Evolutionary conservation across 2,888 invertebrate genomes (phyloP), one percentile per base, ranked within the genome.

Genomic region (Tricholauxania praeusta): DNA sequence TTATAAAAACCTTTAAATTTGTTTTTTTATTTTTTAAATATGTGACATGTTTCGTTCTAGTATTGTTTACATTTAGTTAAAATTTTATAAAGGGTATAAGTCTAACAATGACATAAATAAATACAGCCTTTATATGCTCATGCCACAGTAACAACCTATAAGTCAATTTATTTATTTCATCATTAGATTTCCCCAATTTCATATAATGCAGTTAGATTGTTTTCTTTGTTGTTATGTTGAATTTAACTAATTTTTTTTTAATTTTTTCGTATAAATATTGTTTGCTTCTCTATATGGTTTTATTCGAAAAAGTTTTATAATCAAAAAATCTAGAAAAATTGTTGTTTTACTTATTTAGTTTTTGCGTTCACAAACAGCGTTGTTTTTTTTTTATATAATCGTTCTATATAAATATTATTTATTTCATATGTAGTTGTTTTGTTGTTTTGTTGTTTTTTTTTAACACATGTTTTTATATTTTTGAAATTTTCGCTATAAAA

Each of bases 381-480:
- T 28, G 19, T 52, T 60, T 47, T 63, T 55, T 67, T 55, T 22
- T 12, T 12, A 55, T 17, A 64, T 49, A 69, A 15, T n/a, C 39
- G 53, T 47, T 32, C 48, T 8, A 39, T 28, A 14, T n/a, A n/a
- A 32, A 15, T 28, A 79, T 81, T 82, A 80, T 81, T 82, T 77
- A 68, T 79, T 55, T 68, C 49, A 53, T 77, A 78, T 75, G 65
- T 65, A 52, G 32, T 72, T 59, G 28, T 66, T 66, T 72, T 60
- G 67, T 66, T 74, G 68, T 57, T 63, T 22, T n/a, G n/a, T 70
- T 76, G 74, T 66, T 76, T 72, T 78, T 67, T 39, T 39, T 39
- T 10, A 39, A 39, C 39, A 39, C 39, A 39, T 39, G 49, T 70
- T 64, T 76, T 74, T 64, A 52, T 47, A 48, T 53, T 71, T 60